Evolutionary conservation across 2,113 vertebrate genomes (phyloP), one percentile per base, ranked within the genome.

Genomic region (Aleadryas rufinucha): DNA sequence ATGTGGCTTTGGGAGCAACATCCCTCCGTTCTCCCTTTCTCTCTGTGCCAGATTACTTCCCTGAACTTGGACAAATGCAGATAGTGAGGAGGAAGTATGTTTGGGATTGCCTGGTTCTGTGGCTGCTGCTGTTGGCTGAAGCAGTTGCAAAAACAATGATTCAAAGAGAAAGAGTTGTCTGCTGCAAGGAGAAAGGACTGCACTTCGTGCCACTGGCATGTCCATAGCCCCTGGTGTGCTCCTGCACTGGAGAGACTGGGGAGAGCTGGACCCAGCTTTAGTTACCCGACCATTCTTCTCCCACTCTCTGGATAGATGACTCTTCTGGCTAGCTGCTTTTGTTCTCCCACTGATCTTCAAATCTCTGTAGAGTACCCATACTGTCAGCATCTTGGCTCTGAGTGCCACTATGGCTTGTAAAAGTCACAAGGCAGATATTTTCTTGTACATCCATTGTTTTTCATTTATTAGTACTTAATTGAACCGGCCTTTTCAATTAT

Each of bases 221-320:
- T 39, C 42, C n/a, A 5, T 19, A 69, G 49, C 19, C 45, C 24
- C 27, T 47, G 16, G 12, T 33, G 4, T 18, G 39, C 39, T 45
- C 9, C 39, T 91, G 71, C 28, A 6, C 26, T 30, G 39, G 33
- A 50, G 44, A 54, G 22, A 37, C 65, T 28, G 28, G 60, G 30
- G 41, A 89, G 61, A 75, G 45, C 10, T 75, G 76, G 16, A 30
- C 45, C 4, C 39, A 45, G 16, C 7, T 78, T 59, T 59, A 78
- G 19, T n/a, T 74, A 39, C 12, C 30, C 86, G 60, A 27, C 13
- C 20, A 16, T 54, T 82, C 31, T 39, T 52, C 6, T 12, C 20
- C 30, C 0, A 0, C 11, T 53, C 11, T 35, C 64, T 60, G 54
- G 14, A 35, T 8, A 72, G 31, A 8, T 60, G 33, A 53, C 42